Conservation (phyloP, 2,797 vertebrate genomes). For the Hippopotamyrus pictus region DNA sequence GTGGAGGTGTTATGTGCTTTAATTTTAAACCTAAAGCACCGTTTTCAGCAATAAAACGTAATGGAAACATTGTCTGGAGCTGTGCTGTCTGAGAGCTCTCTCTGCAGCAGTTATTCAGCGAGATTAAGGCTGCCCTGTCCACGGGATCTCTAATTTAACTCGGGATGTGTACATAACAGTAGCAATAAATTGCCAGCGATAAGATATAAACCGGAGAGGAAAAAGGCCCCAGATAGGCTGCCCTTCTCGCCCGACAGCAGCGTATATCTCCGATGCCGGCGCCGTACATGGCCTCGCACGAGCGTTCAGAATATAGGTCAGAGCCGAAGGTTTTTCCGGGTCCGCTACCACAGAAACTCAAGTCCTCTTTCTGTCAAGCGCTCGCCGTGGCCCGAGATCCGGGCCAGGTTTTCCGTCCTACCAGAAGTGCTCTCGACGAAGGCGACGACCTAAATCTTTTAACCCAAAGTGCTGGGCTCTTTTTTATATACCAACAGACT, state of each 20-base stretch:
- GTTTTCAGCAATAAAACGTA: background rate
- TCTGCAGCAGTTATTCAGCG: slow-evolving; percentile 2
- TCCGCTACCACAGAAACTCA: slow-evolving; percentile 30
- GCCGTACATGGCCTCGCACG: background rate
- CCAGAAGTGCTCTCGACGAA: slow-evolving; percentile 45
- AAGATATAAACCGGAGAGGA: background rate
- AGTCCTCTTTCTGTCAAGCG: slow-evolving; percentile 21
- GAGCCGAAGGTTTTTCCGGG: slow-evolving; percentile 44
- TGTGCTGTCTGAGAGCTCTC: background rate
- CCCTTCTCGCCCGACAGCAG: background rate
- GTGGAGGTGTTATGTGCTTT: slow-evolving; percentile 2
- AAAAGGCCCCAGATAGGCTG: background rate
- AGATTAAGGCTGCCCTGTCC: slow-evolving; percentile 8
- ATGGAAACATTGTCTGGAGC: background rate
- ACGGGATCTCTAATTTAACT: slow-evolving; percentile 1
- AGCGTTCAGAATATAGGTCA: slow-evolving; percentile 57
- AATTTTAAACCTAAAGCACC: slow-evolving; percentile 5
- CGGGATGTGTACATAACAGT: background rate
- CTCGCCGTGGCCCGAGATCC: slow-evolving; percentile 41
- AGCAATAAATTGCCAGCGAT: background rate
- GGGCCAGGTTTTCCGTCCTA: slow-evolving; percentile 61
- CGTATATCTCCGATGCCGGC: background rate
- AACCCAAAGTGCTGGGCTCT: slow-evolving; percentile 63
- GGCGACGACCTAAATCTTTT: slow-evolving; percentile 73
- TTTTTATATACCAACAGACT: slow-evolving; percentile 42